Percentiles rank a stretch among this genome's conserved stretches.
phyloP scores from a whole-genome alignment of 1,140 invertebrate species.

The Centruroides sculpturatus region DNA sequence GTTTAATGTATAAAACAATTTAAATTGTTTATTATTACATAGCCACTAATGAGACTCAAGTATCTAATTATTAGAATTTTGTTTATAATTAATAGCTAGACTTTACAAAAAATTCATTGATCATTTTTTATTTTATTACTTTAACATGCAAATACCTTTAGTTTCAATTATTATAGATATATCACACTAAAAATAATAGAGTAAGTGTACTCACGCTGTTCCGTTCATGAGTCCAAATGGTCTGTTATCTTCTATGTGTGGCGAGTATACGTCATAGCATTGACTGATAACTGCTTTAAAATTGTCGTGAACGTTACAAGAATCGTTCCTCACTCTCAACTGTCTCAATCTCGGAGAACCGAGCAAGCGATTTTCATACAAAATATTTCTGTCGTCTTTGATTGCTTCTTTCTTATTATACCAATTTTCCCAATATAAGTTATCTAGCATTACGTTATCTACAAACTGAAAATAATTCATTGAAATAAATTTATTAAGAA shows the following conservation, averaged over 20 bases:
- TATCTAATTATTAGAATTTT: no score
- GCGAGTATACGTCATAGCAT: slow-evolving; percentile 42
- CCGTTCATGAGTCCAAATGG: slow-evolving; percentile 31
- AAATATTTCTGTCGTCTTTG: slow-evolving; percentile 35
- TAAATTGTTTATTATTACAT: no score
- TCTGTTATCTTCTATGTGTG: slow-evolving; percentile 29
- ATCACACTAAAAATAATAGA: neutral
- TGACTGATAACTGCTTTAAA: slow-evolving; percentile 40
- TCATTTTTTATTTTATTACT: no score
- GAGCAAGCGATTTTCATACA: slow-evolving; percentile 48
- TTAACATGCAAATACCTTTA: no score
- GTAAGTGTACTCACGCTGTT: slow-evolving; percentile 25
- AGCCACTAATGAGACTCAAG: no score
- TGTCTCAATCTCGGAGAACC: slow-evolving; percentile 47
- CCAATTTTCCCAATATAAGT: slow-evolving; percentile 46
- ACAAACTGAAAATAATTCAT: slow-evolving; percentile 33
- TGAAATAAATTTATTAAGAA: no score
- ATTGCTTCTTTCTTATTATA: slow-evolving; percentile 31
- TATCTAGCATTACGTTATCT: slow-evolving; percentile 37
- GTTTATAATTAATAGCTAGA: no score
- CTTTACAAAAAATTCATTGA: no score
- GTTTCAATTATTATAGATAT: no score
- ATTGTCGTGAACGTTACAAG: slow-evolving; percentile 43
- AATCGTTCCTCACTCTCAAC: slow-evolving; percentile 40
- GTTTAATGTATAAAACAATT: no score